Evolutionary conservation across 35 echinoderm and acorn worm species (phyloP).

Genomic region (Patiria miniata): DNA sequence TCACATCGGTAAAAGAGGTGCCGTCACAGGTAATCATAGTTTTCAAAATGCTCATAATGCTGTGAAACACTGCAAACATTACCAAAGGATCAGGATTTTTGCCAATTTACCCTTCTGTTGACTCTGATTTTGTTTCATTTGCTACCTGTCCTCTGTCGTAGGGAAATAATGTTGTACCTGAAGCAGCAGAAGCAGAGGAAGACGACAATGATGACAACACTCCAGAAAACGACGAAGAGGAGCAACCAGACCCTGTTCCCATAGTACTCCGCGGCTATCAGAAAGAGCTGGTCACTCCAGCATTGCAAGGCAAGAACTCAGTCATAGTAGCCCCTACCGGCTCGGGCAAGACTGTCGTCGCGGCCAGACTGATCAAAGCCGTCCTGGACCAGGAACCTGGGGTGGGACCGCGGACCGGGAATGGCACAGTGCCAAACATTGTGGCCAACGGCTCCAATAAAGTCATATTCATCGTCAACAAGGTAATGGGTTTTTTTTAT

Average conservation of each 20-base stretch:
- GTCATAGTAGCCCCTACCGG: slow-evolving; percentile 74
- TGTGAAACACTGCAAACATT: neutral
- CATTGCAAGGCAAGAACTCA: slow-evolving; percentile 48
- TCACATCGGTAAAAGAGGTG: no score
- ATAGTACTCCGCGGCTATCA: slow-evolving; percentile 59
- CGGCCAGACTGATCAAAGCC: slow-evolving; percentile 32
- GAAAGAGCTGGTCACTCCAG: slow-evolving; percentile 52
- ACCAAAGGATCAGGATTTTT: no score
- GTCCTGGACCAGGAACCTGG: slow-evolving; percentile 29
- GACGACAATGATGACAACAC: neutral
- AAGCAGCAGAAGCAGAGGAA: neutral
- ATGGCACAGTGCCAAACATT: neutral
- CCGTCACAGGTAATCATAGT: neutral
- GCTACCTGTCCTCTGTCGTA: neutral
- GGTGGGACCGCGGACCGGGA: neutral
- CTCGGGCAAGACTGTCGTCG: slow-evolving; percentile 74
- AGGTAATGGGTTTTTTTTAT: neutral
- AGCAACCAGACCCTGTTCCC: no score
- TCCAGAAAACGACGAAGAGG: slow-evolving; percentile 8
- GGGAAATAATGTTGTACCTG: no score
- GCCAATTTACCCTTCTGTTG: no score
- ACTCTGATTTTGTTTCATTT: no score
- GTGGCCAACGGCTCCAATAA: neutral
- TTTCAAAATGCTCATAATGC: slow-evolving; percentile 4
- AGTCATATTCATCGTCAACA: slow-evolving; percentile 18